Base-by-base conservation (phyloP, 1,140 invertebrate genomes). In the Cheumatopsyche charites region DNA sequence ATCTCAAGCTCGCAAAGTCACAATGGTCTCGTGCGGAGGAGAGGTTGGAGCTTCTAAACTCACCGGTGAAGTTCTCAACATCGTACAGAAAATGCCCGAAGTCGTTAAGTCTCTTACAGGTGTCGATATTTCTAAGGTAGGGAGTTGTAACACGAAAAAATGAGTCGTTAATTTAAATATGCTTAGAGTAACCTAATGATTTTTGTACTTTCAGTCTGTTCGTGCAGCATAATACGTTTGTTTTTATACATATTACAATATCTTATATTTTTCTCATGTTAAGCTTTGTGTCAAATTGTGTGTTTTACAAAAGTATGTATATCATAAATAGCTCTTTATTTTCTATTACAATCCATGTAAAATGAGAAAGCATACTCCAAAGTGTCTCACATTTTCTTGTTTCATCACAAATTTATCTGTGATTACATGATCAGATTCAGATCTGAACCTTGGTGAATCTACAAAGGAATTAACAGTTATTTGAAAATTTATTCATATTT, bases 21-120 rank as follows among this genome's bases (percentile, higher is more conserved):
- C 92, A 12, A 98, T 95, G 96, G 91, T 98, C 7, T 95, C 94
- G 1, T 94, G 90, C 77, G 96, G 96, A 73, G 94, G 95, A 66
- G 92, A 96, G 58, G 85, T 98, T 36, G 96, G 96, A 45, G 96
- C 95, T 1, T 90, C 94, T 72, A 98, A 97, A 84, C 82, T 98
- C 55, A 98, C 96, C 0, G 91, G 92, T 61, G 96, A 98, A 86
- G 92, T 98, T 9, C 85, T 99, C 75, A 90, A 89, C 77, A 98
- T 98, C 78, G 94, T 98, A 66, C 90, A 92, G 76, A 92, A 91
- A 81, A 92, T 98, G 76, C 95, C 96, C 21, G 89, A 91, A 75
- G 87, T 98, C 75, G 94, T 98, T 0, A 94, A 96, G 79, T 90
- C 85, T 43, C 87, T 98, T 76, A 98, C 96, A 72, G 96, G 96